Conservation (phyloP, 2,113 vertebrate species). For the Globicephala melas region DNA sequence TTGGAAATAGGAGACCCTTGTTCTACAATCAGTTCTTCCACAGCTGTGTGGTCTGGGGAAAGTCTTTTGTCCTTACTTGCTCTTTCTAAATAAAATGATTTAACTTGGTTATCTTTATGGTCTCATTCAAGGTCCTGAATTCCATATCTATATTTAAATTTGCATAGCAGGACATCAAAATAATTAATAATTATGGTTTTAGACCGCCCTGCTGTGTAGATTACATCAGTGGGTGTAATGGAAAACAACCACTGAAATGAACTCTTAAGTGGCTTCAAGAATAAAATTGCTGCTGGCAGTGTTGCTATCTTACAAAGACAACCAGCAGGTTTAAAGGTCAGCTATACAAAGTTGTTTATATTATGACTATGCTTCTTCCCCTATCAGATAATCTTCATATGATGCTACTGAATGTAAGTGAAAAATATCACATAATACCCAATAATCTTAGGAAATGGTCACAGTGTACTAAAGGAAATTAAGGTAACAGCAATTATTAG, state of each 20-base stretch:
- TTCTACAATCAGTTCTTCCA: not conserved
- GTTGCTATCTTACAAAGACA: not conserved
- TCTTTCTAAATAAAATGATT: slow-evolving; percentile 13
- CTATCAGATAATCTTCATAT: not conserved
- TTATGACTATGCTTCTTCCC: not conserved
- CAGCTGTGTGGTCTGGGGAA: not conserved
- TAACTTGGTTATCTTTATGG: not conserved
- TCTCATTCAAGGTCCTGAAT: not conserved
- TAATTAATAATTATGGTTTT: not conserved
- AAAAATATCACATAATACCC: slow-evolving; percentile 24
- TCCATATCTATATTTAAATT: not conserved
- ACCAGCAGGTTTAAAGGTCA: slow-evolving; percentile 5
- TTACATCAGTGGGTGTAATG: not conserved
- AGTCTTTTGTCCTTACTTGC: not conserved
- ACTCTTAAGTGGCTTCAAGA: not conserved
- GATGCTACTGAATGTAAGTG: not conserved
- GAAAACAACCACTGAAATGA: not conserved
- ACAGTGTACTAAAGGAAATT: slow-evolving; percentile 59
- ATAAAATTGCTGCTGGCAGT: not conserved
- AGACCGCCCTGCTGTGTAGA: not conserved
- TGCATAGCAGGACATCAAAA: not conserved
- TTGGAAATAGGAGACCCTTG: not conserved
- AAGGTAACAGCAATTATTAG: slow-evolving; percentile 44
- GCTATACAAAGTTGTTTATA: not conserved
- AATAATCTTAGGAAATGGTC: slow-evolving; percentile 49